A percentile compares a stretch with the other conserved stretches of the same genome.
phyloP scores from a whole-genome alignment of 1,140 invertebrate species.

The Heliconius melpomene region DNA sequence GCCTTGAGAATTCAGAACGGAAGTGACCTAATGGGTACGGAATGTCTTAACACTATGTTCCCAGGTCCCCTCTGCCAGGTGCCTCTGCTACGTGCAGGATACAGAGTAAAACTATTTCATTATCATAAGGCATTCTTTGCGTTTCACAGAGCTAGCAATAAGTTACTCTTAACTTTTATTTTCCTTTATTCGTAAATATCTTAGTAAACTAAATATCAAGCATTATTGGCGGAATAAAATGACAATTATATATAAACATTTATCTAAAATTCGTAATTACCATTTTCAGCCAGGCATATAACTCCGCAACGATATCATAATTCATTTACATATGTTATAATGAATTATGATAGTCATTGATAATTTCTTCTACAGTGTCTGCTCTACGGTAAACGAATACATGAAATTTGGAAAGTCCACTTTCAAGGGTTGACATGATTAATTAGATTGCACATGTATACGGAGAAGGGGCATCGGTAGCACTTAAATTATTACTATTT shows the following conservation, averaged over 20 bases:
- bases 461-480: background rate
- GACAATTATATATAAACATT: background rate
- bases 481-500: background rate
- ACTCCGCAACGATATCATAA: background rate
- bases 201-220: too few relatives aligned
- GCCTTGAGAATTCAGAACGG: too few relatives aligned
- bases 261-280: background rate
- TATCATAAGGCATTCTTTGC: too few relatives aligned
- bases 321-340: slow-evolving; percentile 10
- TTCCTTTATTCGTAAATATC: too few relatives aligned
- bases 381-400: background rate
- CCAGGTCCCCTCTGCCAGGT: too few relatives aligned
- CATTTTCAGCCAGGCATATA: background rate
- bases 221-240: too few relatives aligned
- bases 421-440: slow-evolving; percentile 6
- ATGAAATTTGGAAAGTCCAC: background rate
- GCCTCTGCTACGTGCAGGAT: too few relatives aligned
- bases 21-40: too few relatives aligned
- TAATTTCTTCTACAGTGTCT: background rate
- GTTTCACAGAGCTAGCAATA: too few relatives aligned
- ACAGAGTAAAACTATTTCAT: too few relatives aligned
- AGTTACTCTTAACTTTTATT: too few relatives aligned
- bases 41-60: too few relatives aligned
- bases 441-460: background rate
- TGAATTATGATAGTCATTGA: background rate